These are phyloP conservation scores for Ambastaia sidthimunki DNA, from an alignment of 2,797 vertebrate species.

Conservation along the genomic window DNA sequence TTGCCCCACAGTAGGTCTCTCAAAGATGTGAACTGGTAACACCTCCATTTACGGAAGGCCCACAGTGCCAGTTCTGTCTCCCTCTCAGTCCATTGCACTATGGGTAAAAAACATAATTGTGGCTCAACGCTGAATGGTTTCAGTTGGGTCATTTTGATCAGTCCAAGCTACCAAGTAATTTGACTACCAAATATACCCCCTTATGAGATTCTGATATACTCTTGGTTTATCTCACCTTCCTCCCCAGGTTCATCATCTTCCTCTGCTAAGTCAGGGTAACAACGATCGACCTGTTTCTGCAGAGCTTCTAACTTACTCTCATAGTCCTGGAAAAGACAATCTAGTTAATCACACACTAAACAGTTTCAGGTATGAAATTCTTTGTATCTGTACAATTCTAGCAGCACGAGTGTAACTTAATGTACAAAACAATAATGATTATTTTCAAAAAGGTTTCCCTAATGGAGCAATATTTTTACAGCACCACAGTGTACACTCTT, in stretches of 20 bases:
- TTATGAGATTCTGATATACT: neutral
- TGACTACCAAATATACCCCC: no score
- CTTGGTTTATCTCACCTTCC: slow-evolving; percentile 80
- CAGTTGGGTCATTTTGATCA: neutral
- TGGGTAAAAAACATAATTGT: slow-evolving; percentile 1
- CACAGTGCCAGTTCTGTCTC: slow-evolving; percentile 91
- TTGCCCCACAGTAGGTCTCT: slow-evolving; percentile 96
- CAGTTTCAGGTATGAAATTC: neutral
- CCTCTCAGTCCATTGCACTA: slow-evolving; percentile 92
- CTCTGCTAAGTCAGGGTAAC: slow-evolving; percentile 85
- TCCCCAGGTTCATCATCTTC: slow-evolving; percentile 94
- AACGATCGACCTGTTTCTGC: slow-evolving; percentile 94
- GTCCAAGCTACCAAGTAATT: neutral
- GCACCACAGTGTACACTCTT: no score
- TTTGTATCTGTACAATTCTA: neutral
- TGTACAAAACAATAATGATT: no score
- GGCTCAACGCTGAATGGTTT: neutral
- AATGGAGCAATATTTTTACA: neutral
- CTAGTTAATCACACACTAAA: neutral
- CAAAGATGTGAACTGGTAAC: slow-evolving; percentile 98
- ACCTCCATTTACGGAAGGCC: slow-evolving; percentile 95
- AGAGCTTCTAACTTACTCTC: slow-evolving; percentile 96
- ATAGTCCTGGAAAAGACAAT: slow-evolving; percentile 84
- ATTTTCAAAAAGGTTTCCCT: neutral
- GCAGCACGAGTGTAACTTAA: neutral